A percentile compares a stretch with the other conserved stretches of the same genome.
phyloP scores from a whole-genome alignment of 1,140 invertebrate genomes.

The Drosophila insularis region DNA sequence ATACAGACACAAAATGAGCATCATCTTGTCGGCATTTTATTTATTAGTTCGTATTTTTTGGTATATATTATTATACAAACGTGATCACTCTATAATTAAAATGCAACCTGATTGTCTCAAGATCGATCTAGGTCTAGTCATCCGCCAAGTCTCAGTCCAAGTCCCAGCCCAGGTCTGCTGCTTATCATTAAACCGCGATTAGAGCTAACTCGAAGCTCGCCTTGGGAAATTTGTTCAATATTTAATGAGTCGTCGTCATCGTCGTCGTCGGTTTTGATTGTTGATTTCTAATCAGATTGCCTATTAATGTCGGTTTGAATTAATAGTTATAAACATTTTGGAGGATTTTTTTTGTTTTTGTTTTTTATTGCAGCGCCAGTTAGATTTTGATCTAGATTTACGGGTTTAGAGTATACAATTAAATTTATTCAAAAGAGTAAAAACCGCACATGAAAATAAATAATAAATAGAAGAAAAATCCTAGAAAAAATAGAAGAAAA shows the following conservation, averaged over 20 bases:
- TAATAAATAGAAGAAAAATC: background rate
- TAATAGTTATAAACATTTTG: constrained; percentile 21
- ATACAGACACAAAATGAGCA: constrained; percentile 16
- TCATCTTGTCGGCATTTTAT: constrained; percentile 43
- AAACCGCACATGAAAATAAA: background rate
- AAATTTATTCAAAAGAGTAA: background rate
- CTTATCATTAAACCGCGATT: constrained; percentile 70
- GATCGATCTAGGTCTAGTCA: constrained; percentile 4
- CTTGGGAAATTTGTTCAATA: constrained; percentile 44
- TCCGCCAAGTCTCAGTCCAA: constrained; percentile 4
- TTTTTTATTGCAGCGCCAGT: background rate
- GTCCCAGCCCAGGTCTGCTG: constrained; percentile 20
- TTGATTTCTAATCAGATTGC: constrained; percentile 27
- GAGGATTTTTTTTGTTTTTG: background rate
- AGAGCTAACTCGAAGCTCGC: constrained; percentile 29
- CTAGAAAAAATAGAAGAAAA: background rate
- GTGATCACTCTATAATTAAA: constrained; percentile 54
- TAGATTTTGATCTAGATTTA: background rate
- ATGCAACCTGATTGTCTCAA: constrained; percentile 39
- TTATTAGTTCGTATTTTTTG: constrained; percentile 55
- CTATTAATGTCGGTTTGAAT: constrained; percentile 32
- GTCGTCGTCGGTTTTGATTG: background rate
- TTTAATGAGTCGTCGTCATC: constrained; percentile 32
- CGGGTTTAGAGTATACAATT: too few species aligned
- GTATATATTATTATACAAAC: constrained; percentile 28